A percentile compares a stretch with the other conserved stretches of the same genome.
Conservation (phyloP, 1,140 invertebrate species). For the Calosoma granatense region DNA sequence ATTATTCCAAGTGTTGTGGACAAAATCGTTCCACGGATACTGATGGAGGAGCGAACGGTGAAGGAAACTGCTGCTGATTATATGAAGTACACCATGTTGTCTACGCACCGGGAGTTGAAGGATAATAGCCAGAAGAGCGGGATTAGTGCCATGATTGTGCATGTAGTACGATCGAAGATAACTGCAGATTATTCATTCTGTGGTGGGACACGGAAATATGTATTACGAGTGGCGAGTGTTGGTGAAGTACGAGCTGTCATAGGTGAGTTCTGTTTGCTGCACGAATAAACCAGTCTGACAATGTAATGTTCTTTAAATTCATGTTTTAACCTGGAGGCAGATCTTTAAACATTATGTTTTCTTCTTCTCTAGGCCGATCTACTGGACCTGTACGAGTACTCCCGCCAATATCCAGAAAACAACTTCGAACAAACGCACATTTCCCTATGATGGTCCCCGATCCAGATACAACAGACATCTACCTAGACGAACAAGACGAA, state of each 20-base stretch:
- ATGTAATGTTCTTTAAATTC: no score
- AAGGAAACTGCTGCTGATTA: conserved; percentile 70
- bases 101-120: conserved; percentile 62
- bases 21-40: conserved; percentile 60
- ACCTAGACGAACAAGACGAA: conserved; percentile 67
- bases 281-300: no score
- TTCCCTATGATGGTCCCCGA: conserved; percentile 59
- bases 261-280: no score
- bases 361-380: no score
- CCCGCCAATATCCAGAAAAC: conserved; percentile 42
- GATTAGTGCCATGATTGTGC: conserved; percentile 59
- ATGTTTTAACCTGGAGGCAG: no score
- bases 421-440: conserved; percentile 51
- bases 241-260: conserved; percentile 62
- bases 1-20: conserved; percentile 56
- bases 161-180: conserved; percentile 49
- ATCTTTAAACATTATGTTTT: no score
- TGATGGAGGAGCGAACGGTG: conserved; percentile 67
- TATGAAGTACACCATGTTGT: conserved; percentile 70
- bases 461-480: conserved; percentile 61
- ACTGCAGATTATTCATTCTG: conserved; percentile 36
- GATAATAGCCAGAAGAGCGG: conserved; percentile 59
- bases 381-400: conserved; percentile 47
- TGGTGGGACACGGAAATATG: conserved; percentile 40
- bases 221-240: conserved; percentile 58